Conservation (phyloP, 1,140 invertebrate species). For the Polypedilum vanderplanki region DNA sequence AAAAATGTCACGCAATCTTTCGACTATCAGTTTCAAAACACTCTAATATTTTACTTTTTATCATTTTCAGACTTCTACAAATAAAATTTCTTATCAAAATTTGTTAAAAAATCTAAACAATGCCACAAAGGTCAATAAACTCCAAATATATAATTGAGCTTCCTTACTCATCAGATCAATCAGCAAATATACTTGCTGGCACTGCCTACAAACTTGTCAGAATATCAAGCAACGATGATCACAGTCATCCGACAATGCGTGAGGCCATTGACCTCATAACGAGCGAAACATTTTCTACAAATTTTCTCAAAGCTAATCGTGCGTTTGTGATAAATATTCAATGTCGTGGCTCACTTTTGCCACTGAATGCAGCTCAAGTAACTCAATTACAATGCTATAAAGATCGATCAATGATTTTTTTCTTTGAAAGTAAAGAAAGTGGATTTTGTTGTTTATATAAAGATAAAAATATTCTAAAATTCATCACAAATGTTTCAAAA, state of each 20-base stretch:
- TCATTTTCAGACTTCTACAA: no score
- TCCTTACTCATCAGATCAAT: background rate
- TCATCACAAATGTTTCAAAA: background rate
- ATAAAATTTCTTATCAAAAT: no score
- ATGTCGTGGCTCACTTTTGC: background rate
- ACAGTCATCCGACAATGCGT: background rate
- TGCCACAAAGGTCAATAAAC: background rate
- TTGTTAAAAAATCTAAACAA: background rate
- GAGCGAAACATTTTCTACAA: background rate
- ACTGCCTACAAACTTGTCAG: background rate
- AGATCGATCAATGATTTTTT: background rate
- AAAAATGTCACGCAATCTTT: no score
- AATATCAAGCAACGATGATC: background rate
- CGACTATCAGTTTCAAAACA: no score
- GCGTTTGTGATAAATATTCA: background rate
- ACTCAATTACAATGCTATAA: background rate
- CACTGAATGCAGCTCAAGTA: background rate
- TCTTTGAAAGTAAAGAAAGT: background rate
- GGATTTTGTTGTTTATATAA: background rate
- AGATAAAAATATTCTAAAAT: background rate
- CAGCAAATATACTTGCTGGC: background rate
- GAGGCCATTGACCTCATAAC: background rate
- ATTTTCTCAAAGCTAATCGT: background rate
- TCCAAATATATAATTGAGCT: background rate
- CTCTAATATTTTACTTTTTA: no score